Evolutionary conservation across 2,797 vertebrate species (phyloP).

Genomic region (Labroides dimidiatus): DNA sequence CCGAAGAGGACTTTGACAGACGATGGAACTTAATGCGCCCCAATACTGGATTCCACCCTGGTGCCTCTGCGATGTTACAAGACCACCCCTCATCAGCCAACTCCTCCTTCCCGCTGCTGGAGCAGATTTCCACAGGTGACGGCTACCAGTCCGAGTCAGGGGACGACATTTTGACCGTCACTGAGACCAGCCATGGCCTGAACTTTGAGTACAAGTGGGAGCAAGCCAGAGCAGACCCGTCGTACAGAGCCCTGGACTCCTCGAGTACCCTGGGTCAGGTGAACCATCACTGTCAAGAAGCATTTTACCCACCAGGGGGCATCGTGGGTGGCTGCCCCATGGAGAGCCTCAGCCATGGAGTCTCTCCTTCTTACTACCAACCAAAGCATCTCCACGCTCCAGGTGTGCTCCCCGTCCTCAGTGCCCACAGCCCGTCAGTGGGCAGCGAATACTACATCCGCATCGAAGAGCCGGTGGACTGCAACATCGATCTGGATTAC

Average conservation of each 20-base stretch:
- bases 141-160: slow-evolving; percentile 90
- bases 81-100: slow-evolving; percentile 59
- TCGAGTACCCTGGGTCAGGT: slow-evolving; percentile 79
- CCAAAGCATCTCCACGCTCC: slow-evolving; percentile 86
- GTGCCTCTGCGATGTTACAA: slow-evolving; percentile 29
- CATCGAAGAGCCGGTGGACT: slow-evolving; percentile 91
- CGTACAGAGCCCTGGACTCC: slow-evolving; percentile 77
- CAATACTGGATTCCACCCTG: slow-evolving; percentile 70
- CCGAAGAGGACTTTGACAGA: slow-evolving; percentile 93
- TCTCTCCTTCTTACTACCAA: slow-evolving; percentile 91
- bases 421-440: slow-evolving; percentile 92
- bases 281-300: slow-evolving; percentile 85
- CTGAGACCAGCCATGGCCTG: slow-evolving; percentile 95
- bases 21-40: slow-evolving; percentile 96
- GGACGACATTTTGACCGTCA: slow-evolving; percentile 95
- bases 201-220: slow-evolving; percentile 99
- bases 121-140: slow-evolving; percentile 88
- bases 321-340: slow-evolving; percentile 80
- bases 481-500: slow-evolving; percentile 87
- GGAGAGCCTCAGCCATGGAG: slow-evolving; percentile 81
- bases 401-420: slow-evolving; percentile 91
- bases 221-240: slow-evolving; percentile 85
- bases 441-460: slow-evolving; percentile 95
- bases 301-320: slow-evolving; percentile 86
- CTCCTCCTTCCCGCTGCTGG: slow-evolving; percentile 92